These are phyloP conservation scores for Pleuronectes platessa DNA, from an alignment of 2,113 vertebrate genomes.

Conservation along the genomic window DNA sequence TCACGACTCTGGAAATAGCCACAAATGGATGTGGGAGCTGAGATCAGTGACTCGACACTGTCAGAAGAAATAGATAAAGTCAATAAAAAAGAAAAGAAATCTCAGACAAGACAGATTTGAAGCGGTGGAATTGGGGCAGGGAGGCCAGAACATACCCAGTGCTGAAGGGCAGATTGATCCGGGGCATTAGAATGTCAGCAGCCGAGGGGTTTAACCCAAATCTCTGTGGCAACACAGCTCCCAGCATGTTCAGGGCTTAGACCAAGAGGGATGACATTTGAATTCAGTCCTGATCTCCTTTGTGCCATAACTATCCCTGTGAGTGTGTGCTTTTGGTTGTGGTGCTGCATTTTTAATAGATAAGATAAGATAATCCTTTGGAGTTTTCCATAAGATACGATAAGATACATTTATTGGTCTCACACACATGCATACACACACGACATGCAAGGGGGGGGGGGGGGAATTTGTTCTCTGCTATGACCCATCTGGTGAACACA, in stretches of 20 bases:
- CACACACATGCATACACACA: too few relatives aligned
- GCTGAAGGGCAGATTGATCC: constrained; percentile 21
- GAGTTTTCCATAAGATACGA: too few relatives aligned
- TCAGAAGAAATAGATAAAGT: not conserved
- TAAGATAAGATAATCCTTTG: too few relatives aligned
- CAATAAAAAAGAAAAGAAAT: not conserved
- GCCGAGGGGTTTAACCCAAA: constrained; percentile 65
- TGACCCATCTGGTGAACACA: too few relatives aligned
- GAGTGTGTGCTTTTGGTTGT: constrained; percentile 34
- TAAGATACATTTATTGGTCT: too few relatives aligned
- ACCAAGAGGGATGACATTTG: constrained; percentile 35
- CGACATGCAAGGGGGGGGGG: too few relatives aligned
- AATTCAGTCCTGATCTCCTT: constrained; percentile 27
- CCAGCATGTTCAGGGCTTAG: constrained; percentile 12
- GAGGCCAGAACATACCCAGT: constrained; percentile 2
- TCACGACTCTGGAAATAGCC: constrained; percentile 37
- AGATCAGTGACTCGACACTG: constrained; percentile 3
- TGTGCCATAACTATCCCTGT: constrained; percentile 28
- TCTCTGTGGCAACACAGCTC: constrained; percentile 46
- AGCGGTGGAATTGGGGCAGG: constrained; percentile 20
- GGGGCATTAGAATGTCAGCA: constrained; percentile 49
- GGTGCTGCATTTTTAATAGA: not conserved
- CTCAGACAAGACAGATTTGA: constrained; percentile 12
- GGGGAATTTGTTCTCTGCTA: too few relatives aligned
- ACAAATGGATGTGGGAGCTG: constrained; percentile 18